Percentiles rank a stretch among this genome's conserved stretches.
Evolutionary conservation across 2,888 invertebrate genomes (phyloP).

Genomic region (Drosophila mulleri): DNA sequence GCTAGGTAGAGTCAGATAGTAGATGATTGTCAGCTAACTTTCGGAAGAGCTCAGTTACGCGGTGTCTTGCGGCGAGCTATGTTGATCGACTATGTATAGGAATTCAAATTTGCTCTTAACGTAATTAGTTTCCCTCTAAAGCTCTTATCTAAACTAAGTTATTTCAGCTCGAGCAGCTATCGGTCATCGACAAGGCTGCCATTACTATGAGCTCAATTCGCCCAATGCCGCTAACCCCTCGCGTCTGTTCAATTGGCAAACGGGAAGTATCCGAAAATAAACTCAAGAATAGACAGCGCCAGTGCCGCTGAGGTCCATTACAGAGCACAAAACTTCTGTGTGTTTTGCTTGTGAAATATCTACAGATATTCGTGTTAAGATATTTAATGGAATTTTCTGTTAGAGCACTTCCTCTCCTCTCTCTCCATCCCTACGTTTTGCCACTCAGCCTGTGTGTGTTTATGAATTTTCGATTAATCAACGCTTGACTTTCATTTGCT

Average conservation of each 20-base stretch:
- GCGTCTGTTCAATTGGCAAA: constrained; percentile 37
- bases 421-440: too few relatives aligned
- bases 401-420: constrained; percentile 8
- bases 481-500: constrained; percentile 62
- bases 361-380: constrained; percentile 17
- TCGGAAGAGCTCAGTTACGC: not conserved
- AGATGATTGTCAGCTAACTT: not conserved
- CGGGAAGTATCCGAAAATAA: constrained; percentile 52
- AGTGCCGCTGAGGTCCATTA: constrained; percentile 20
- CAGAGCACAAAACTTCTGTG: constrained; percentile 20
- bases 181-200: constrained; percentile 1
- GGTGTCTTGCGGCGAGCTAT: not conserved
- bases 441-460: constrained; percentile 17
- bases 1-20: not conserved
- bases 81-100: not conserved
- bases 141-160: not conserved
- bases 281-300: constrained; percentile 29
- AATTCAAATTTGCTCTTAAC: not conserved
- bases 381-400: constrained; percentile 38
- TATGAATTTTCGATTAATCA: constrained; percentile 75
- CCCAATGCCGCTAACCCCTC: not conserved
- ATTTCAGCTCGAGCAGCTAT: not conserved
- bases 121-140: not conserved
- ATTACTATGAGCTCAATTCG: not conserved
- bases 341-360: constrained; percentile 8